Conservation (phyloP, 2,113 vertebrate species). For the Mastomys natalensis region DNA sequence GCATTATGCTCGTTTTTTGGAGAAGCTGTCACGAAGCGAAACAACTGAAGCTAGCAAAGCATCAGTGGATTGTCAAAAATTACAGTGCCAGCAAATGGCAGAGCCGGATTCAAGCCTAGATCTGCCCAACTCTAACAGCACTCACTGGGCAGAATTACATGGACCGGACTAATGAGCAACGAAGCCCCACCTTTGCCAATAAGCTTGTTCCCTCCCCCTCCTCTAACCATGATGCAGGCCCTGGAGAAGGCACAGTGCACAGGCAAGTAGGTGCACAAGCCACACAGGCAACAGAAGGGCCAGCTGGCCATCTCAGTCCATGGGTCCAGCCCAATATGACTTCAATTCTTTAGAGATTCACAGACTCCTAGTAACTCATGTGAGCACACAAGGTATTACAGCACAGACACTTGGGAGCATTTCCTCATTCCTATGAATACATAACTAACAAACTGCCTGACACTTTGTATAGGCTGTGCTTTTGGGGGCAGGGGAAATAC, state of each 20-base stretch:
- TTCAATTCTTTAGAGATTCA: not conserved
- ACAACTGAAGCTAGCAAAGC: not conserved
- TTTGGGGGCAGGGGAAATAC: not conserved
- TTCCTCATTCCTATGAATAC: not conserved
- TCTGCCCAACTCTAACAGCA: not conserved
- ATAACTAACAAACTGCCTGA: not conserved
- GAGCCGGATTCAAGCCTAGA: not conserved
- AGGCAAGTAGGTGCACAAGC: not conserved
- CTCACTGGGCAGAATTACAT: fast-evolving
- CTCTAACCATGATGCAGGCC: not conserved
- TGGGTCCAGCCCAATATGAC: not conserved
- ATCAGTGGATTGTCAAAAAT: not conserved
- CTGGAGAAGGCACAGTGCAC: not conserved
- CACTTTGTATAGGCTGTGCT: not conserved
- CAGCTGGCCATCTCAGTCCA: not conserved
- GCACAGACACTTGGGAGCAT: not conserved
- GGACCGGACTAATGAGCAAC: not conserved
- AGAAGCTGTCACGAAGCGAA: not conserved
- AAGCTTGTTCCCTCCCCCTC: not conserved
- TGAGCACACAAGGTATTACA: not conserved
- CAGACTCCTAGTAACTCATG: not conserved
- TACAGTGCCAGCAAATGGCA: not conserved
- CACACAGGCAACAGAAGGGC: not conserved
- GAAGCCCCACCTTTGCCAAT: not conserved
- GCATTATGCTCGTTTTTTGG: not conserved